Conservation (phyloP, 2,888 invertebrate species). For the Dolomedes plantarius region DNA sequence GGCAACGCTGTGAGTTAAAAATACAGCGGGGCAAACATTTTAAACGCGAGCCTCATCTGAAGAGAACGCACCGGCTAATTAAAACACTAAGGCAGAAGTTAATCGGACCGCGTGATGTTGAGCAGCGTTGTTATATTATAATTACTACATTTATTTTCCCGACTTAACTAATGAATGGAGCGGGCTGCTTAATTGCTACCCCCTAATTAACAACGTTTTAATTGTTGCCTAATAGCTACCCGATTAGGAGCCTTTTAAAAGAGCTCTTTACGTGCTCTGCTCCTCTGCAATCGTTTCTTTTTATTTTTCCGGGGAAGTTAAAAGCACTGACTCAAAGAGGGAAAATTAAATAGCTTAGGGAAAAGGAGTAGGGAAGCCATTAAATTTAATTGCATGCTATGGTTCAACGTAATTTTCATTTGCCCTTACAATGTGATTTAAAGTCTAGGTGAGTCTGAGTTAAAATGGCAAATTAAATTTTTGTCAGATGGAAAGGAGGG, state of each 20-base stretch:
- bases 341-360: constrained; percentile 54
- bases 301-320: constrained; percentile 54
- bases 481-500: constrained; percentile 45
- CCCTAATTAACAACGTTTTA: constrained; percentile 71
- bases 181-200: constrained; percentile 61
- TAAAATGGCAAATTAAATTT: constrained; percentile 69
- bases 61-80: constrained; percentile 42
- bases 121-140: constrained; percentile 70
- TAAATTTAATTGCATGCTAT: constrained; percentile 66
- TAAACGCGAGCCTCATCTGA: no score
- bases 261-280: constrained; percentile 53
- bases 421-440: constrained; percentile 70
- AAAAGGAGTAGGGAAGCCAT: constrained; percentile 37
- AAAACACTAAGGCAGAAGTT: constrained; percentile 65
- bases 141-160: constrained; percentile 71
- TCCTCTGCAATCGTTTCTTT: constrained; percentile 21
- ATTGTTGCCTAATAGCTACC: constrained; percentile 69
- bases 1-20: constrained; percentile 1
- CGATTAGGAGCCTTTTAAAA: constrained; percentile 62
- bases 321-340: constrained; percentile 62
- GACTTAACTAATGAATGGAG: constrained; percentile 68
- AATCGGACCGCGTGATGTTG: constrained; percentile 69
- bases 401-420: constrained; percentile 65
- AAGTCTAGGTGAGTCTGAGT: constrained; percentile 57
- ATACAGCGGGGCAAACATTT: background rate